Base-by-base conservation (phyloP, 2,797 vertebrate species). In the Orientallactaga sibirica region DNA sequence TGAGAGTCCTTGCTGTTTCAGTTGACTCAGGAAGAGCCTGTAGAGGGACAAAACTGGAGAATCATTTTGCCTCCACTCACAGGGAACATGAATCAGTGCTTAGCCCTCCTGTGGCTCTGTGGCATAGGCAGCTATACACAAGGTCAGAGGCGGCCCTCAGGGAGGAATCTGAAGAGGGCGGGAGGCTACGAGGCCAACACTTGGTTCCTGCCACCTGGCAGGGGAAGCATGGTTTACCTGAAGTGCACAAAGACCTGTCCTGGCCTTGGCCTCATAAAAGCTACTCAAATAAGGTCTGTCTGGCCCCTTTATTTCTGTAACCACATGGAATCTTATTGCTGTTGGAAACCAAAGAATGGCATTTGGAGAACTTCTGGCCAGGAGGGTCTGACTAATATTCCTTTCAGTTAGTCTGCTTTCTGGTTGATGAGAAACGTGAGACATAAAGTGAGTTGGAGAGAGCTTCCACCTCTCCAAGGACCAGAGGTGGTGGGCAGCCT, bases 51-150 rank as follows among this genome's bases (percentile, higher is more conserved):
- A 22, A 22, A 7, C 88, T 18, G 0, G 64, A 25, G 4, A 12
- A 0, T 24, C 7, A 0, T 62, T 78, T 48, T 55, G n/a, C 4
- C 24, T 70, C 33, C 20, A 14, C 48, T 82, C 33, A 9, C 12
- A 11, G 16, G 77, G n/a, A n/a, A n/a, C 29, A 58, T 4, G 71
- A 90, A 5, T 41, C 15, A 68, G 88, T 41, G 55, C 67, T 18
- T 0, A 1, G 14, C 20, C 41, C 19, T 48, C 16, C 24, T 14
- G 2, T 1, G 64, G 14, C 25, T 52, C 4, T 18, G 5, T 29
- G 37, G 0, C 20, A 4, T 0, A 70, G 27, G 5, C 58, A 12
- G 55, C 55, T 1, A 4, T 19, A 0, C 27, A 48, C 7, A 48
- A 37, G 33, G 10, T 0, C 37, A 1, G 12, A 11, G 27, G 20